A percentile compares a stretch with the other conserved stretches of the same genome.
Evolutionary conservation across 2,113 vertebrate species (phyloP).

Genomic region (Zootoca vivipara): DNA sequence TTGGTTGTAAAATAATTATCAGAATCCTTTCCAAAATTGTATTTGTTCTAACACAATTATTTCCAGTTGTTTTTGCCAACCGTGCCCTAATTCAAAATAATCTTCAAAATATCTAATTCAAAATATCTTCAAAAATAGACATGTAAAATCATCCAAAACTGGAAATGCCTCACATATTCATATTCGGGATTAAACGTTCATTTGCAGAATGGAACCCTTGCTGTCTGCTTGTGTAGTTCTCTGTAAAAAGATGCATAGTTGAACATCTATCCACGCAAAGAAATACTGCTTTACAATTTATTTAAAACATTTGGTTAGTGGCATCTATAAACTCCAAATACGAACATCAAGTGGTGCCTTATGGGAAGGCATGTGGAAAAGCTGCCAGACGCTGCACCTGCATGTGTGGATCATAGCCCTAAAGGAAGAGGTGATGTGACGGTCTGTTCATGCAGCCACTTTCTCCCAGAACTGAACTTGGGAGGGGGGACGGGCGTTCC

Average conservation of each 20-base stretch:
- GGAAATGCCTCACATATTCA: not conserved
- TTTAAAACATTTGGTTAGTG: not conserved
- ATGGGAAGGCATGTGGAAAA: not conserved
- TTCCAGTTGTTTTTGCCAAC: not conserved
- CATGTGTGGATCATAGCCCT: not conserved
- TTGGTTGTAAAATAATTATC: not conserved
- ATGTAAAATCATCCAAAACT: fast-evolving
- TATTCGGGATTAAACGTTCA: conserved; percentile 12
- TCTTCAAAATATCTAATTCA: conserved; percentile 11
- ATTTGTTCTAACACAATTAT: conserved; percentile 33
- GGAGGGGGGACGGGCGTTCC: not conserved
- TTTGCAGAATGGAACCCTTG: conserved; percentile 11
- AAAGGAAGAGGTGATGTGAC: not conserved
- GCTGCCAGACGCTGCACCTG: not conserved
- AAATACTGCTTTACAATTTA: not conserved
- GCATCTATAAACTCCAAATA: not conserved
- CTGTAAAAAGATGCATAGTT: not conserved
- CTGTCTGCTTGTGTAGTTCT: not conserved
- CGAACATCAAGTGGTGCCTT: not conserved
- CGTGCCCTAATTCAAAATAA: conserved; percentile 27
- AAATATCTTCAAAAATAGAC: conserved; percentile 17
- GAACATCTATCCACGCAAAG: not conserved
- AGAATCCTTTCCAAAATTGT: conserved; percentile 45
- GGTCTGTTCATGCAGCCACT: not conserved
- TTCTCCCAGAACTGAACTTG: not conserved